Evolutionary conservation across 2,797 vertebrate species (phyloP).

Genomic region (Gymnopithys bicolor): DNA sequence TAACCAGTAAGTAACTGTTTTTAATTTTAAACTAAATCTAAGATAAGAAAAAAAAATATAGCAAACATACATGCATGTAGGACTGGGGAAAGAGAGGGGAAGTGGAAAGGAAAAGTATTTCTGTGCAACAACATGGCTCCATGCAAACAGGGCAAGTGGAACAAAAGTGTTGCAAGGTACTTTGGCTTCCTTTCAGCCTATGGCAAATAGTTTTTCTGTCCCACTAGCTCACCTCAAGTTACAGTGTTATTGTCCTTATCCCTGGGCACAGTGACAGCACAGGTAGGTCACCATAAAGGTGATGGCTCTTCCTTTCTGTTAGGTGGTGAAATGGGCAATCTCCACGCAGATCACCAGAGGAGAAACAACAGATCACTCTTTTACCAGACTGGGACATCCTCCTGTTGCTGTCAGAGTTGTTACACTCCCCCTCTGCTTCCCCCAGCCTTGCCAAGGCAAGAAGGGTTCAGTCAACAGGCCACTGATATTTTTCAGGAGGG

Average conservation of each 20-base stretch:
- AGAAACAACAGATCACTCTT: background rate
- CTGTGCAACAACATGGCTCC: conserved; percentile 73
- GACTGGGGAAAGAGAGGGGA: background rate
- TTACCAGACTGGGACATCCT: background rate
- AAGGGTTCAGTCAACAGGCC: background rate
- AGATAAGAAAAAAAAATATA: background rate
- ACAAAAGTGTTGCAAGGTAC: background rate
- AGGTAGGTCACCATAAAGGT: background rate
- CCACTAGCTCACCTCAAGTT: background rate
- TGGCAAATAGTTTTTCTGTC: background rate
- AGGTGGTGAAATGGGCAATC: background rate
- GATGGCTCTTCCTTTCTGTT: background rate
- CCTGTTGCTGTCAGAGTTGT: background rate
- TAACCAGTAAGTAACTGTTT: conserved; percentile 6
- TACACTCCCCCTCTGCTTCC: background rate
- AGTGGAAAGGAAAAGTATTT: background rate
- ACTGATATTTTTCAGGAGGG: background rate
- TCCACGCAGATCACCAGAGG: background rate
- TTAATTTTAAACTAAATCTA: conserved; percentile 60
- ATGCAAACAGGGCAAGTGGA: conserved; percentile 57
- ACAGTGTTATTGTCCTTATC: background rate
- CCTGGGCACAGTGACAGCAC: background rate
- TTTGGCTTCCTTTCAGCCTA: background rate
- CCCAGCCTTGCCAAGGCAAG: background rate
- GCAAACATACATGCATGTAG: conserved; percentile 58